Conservation (phyloP, 2,113 vertebrate species). For the Onychostoma macrolepis region DNA sequence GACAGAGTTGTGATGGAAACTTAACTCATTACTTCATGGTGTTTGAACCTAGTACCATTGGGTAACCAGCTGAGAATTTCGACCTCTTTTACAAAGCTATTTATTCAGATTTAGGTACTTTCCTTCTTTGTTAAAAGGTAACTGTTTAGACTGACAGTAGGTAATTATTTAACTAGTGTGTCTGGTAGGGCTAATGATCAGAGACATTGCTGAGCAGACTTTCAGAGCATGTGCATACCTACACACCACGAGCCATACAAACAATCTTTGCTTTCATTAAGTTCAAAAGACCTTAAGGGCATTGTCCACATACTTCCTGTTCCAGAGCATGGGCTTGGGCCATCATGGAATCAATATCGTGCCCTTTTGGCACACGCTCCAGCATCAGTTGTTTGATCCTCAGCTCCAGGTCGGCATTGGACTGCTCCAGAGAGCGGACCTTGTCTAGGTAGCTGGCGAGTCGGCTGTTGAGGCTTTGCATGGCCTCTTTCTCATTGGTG, state of each 20-base stretch:
- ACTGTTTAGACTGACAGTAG: not conserved
- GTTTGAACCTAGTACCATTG: not conserved
- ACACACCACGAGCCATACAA: not conserved
- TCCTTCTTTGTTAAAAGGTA: slow-evolving; percentile 40
- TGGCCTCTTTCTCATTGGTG: slow-evolving; percentile 86
- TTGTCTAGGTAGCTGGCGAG: slow-evolving; percentile 84
- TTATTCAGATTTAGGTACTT: slow-evolving; percentile 21
- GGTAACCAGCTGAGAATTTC: not conserved
- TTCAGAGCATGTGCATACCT: not conserved
- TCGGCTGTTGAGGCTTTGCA: slow-evolving; percentile 90
- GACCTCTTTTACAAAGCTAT: not conserved
- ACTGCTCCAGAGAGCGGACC: slow-evolving; percentile 77
- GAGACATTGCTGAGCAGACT: not conserved
- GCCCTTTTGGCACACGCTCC: slow-evolving; percentile 78
- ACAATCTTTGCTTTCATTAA: slow-evolving; percentile 3
- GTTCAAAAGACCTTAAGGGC: not conserved
- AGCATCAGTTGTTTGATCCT: slow-evolving; percentile 83
- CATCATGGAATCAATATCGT: slow-evolving; percentile 79
- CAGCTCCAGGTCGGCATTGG: slow-evolving; percentile 79
- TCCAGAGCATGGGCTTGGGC: slow-evolving; percentile 77
- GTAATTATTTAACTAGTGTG: slow-evolving; percentile 40
- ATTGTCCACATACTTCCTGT: slow-evolving; percentile 71
- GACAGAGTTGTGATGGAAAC: not conserved
- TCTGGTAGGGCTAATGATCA: not conserved
- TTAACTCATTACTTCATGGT: not conserved